A percentile compares a stretch with the other conserved stretches of the same genome.
phyloP scores from a whole-genome alignment of 2,113 vertebrate genomes.

The Crotalus helleri region DNA sequence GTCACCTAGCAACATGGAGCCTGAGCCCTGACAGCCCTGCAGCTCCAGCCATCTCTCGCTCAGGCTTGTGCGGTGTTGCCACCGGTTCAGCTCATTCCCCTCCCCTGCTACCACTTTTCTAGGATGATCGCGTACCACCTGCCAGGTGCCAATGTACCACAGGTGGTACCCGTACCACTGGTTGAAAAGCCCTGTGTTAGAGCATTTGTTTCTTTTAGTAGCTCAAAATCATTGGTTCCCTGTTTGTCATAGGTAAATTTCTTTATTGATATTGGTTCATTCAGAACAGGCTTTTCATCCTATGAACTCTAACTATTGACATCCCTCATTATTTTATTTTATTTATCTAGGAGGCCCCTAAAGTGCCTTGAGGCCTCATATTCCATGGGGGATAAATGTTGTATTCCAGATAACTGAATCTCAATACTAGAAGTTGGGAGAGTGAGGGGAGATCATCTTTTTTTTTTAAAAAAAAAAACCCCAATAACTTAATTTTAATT shows the following conservation, averaged over 20 bases:
- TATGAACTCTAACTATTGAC: background rate
- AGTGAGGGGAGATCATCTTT: background rate
- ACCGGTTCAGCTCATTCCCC: too few species aligned
- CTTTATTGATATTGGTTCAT: background rate
- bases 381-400: background rate
- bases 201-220: background rate
- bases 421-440: background rate
- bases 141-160: too few species aligned
- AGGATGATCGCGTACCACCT: too few species aligned
- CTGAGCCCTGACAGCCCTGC: too few species aligned
- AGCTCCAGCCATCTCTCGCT: too few species aligned
- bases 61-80: too few species aligned
- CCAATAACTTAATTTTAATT: background rate
- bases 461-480: background rate
- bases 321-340: background rate
- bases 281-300: background rate
- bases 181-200: background rate
- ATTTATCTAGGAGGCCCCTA: background rate
- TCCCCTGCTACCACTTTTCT: too few species aligned
- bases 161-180: too few species aligned
- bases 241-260: background rate
- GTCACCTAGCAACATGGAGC: too few species aligned
- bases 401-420: background rate
- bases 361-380: background rate
- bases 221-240: background rate